Percentiles rank a stretch among this genome's conserved stretches.
Conservation (phyloP, 2,113 vertebrate species). For the Setophaga coronata region DNA sequence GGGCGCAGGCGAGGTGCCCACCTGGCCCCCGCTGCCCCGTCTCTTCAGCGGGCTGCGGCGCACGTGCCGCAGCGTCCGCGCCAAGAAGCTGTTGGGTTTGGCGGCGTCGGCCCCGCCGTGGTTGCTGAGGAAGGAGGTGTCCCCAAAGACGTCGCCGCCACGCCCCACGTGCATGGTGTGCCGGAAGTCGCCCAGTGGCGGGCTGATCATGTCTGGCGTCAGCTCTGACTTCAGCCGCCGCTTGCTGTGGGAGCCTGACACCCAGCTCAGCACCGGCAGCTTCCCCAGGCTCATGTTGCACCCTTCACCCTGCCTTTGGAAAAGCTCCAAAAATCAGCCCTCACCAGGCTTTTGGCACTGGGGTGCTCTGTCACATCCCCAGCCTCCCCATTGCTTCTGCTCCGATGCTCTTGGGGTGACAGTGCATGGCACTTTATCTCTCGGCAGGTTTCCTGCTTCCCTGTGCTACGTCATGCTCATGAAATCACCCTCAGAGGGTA, state of each 20-base stretch:
- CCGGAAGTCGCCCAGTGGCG: conserved; percentile 89
- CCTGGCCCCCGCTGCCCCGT: conserved; percentile 65
- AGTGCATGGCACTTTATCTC: neutral
- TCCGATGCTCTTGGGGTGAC: neutral
- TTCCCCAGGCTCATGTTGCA: conserved; percentile 89
- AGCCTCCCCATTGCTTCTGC: conserved; percentile 15
- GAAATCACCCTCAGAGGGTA: neutral
- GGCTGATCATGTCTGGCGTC: conserved; percentile 94
- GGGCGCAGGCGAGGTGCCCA: conserved; percentile 73
- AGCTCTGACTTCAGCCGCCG: conserved; percentile 84
- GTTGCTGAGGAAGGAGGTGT: conserved; percentile 97
- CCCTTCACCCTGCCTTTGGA: neutral
- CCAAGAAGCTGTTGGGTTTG: conserved; percentile 81
- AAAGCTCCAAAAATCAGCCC: neutral
- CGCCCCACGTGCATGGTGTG: conserved; percentile 97
- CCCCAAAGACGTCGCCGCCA: conserved; percentile 90
- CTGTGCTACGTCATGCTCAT: neutral
- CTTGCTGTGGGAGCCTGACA: conserved; percentile 84
- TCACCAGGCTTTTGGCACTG: neutral
- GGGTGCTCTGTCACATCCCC: conserved; percentile 5
- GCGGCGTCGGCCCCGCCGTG: conserved; percentile 73
- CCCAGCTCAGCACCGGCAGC: conserved; percentile 85
- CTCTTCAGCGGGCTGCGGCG: conserved; percentile 70
- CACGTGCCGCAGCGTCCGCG: conserved; percentile 84
- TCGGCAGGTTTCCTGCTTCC: neutral